Conservation (phyloP, 2,113 vertebrate genomes). For the Eublepharis macularius region DNA sequence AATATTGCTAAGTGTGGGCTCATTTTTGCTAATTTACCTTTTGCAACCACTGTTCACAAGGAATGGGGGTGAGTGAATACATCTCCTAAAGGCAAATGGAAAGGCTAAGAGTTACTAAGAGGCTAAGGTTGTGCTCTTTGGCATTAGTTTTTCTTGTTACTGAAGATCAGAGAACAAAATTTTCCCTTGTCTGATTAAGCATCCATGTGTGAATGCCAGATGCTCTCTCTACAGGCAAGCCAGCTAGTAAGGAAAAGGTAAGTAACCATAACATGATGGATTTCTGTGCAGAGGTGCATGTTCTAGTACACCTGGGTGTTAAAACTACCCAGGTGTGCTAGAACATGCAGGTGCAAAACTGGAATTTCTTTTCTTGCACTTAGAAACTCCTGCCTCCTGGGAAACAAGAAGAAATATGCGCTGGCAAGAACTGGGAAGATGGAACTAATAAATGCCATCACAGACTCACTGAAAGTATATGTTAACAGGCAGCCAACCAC, state of each 20-base stretch:
- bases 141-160: constrained; percentile 35
- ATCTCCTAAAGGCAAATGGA: background rate
- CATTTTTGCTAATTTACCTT: constrained; percentile 5
- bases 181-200: constrained; percentile 52
- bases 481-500: too few relatives aligned
- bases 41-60: background rate
- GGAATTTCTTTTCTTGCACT: constrained; percentile 6
- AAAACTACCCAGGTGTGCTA: background rate
- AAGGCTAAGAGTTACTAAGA: constrained; percentile 22
- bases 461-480: too few relatives aligned
- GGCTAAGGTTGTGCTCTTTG: constrained; percentile 21
- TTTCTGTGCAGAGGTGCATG: constrained; percentile 43
- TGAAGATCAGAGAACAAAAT: constrained; percentile 55
- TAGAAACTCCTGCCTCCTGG: background rate
- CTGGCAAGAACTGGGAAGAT: background rate
- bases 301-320: too few relatives aligned
- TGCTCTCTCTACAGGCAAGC: constrained; percentile 46
- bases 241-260: constrained; percentile 52
- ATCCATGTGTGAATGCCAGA: constrained; percentile 50
- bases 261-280: constrained; percentile 52
- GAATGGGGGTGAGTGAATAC: background rate
- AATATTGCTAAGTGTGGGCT: background rate
- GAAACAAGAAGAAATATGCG: background rate
- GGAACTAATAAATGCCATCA: background rate
- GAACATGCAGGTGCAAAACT: constrained; percentile 11